A percentile compares a stretch with the other conserved stretches of the same genome.
Conservation (phyloP, 2,888 invertebrate species). For the Drosophila multiciliata region DNA sequence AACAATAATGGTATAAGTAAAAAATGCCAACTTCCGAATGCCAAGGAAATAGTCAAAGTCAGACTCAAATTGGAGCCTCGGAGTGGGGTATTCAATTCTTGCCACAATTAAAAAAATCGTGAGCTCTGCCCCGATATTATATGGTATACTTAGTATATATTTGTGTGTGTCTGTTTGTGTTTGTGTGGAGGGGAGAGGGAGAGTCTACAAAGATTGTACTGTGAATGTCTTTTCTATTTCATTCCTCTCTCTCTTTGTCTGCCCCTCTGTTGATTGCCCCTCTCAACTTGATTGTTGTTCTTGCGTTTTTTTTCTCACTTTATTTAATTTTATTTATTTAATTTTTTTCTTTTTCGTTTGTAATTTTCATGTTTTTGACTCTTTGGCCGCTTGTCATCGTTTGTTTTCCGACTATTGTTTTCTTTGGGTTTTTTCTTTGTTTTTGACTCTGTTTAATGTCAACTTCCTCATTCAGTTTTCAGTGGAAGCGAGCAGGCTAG, state of each 20-base stretch:
- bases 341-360: conserved; percentile 17
- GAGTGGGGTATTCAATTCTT: conserved; percentile 40
- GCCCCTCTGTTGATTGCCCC: not conserved
- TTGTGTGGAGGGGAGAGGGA: not conserved
- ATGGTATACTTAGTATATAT: conserved; percentile 2
- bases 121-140: conserved; percentile 19
- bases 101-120: conserved; percentile 63
- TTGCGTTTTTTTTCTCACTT: conserved; percentile 36
- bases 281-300: not conserved
- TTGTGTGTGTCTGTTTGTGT: not conserved
- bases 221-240: conserved; percentile 30
- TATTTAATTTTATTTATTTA: conserved; percentile 45
- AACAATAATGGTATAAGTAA: conserved; percentile 70
- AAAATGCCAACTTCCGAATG: conserved; percentile 73
- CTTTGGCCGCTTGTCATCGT: conserved; percentile 23
- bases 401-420: conserved; percentile 34
- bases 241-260: not conserved
- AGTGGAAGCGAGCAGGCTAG: not conserved
- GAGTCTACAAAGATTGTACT: conserved; percentile 4
- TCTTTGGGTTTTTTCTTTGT: conserved; percentile 15
- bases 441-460: conserved; percentile 55
- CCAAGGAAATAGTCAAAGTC: conserved; percentile 1
- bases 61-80: conserved; percentile 7
- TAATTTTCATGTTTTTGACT: conserved; percentile 29
- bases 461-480: conserved; percentile 56